Evolutionary conservation across 1,140 invertebrate genomes (phyloP).

Genomic region (Drosophila serrata): DNA sequence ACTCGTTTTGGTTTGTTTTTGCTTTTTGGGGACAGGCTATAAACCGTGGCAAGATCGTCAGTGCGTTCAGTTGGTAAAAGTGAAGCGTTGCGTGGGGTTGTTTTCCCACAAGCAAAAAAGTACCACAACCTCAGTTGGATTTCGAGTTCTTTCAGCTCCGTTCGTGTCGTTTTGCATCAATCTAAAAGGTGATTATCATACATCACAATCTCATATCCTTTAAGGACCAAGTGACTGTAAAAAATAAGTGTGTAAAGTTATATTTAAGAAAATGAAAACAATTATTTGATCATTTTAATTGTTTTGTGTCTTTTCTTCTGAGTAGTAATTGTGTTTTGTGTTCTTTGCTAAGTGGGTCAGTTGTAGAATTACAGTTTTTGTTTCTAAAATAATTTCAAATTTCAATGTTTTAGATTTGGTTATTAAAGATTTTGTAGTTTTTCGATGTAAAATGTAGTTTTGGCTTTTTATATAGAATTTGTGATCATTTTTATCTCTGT

Average conservation of each 20-base stretch:
- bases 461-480: not conserved
- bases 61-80: slow-evolving; percentile 85
- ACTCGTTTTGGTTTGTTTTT: slow-evolving; percentile 50
- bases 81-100: slow-evolving; percentile 83
- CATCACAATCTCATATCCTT: slow-evolving; percentile 26
- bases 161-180: slow-evolving; percentile 41
- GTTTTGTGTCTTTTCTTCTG: not conserved
- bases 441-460: not conserved
- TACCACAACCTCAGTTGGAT: slow-evolving; percentile 38
- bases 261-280: not conserved
- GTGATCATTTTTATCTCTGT: not conserved
- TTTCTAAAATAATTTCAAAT: not conserved
- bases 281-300: not conserved
- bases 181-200: slow-evolving; percentile 57
- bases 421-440: no score
- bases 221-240: slow-evolving; percentile 35
- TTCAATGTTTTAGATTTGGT: not conserved
- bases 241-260: not conserved
- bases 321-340: not conserved
- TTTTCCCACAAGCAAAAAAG: slow-evolving; percentile 20
- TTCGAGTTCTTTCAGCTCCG: slow-evolving; percentile 22
- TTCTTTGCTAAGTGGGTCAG: slow-evolving; percentile 9
- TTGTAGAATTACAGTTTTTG: not conserved
- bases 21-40: slow-evolving; percentile 79
- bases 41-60: slow-evolving; percentile 84